These are phyloP conservation scores for Callipepla squamata DNA, from an alignment of 2,113 vertebrate species.

Conservation along the genomic window DNA sequence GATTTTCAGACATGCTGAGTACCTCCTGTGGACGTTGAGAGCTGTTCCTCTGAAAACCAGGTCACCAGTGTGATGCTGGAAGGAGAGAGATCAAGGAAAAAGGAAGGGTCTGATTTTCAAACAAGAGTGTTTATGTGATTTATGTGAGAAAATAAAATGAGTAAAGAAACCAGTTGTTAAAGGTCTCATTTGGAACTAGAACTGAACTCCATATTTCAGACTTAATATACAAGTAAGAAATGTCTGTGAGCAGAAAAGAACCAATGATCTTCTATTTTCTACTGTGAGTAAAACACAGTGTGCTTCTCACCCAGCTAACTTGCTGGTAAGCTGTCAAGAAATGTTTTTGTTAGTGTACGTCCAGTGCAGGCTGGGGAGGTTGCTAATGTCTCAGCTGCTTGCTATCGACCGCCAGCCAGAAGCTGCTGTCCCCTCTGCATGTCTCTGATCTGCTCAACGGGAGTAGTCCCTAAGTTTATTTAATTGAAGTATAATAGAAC, in stretches of 20 bases:
- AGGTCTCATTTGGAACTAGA: not conserved
- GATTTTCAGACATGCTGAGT: slow-evolving; percentile 68
- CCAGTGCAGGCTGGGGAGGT: not conserved
- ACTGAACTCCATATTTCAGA: not conserved
- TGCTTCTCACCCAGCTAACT: not conserved
- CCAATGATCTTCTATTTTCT: not conserved
- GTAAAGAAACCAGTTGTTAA: not conserved
- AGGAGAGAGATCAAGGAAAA: not conserved
- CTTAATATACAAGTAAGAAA: not conserved
- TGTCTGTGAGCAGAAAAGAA: not conserved
- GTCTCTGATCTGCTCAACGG: fast-evolving
- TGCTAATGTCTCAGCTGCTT: not conserved
- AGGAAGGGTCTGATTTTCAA: not conserved
- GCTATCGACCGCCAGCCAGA: not conserved
- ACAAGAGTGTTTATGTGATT: not conserved
- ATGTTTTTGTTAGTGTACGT: not conserved
- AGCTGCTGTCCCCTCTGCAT: not conserved
- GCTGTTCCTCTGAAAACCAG: slow-evolving; percentile 65
- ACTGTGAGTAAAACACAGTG: not conserved
- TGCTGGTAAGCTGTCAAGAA: not conserved
- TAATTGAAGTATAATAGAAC: not conserved
- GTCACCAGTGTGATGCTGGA: slow-evolving; percentile 20
- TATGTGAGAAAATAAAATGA: not conserved
- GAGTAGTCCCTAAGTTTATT: not conserved
- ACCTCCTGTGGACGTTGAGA: slow-evolving; percentile 63